Evolutionary conservation across 2,888 invertebrate species (phyloP), one percentile per base, ranked within the genome.

Genomic region (Diplazon laetatorius): DNA sequence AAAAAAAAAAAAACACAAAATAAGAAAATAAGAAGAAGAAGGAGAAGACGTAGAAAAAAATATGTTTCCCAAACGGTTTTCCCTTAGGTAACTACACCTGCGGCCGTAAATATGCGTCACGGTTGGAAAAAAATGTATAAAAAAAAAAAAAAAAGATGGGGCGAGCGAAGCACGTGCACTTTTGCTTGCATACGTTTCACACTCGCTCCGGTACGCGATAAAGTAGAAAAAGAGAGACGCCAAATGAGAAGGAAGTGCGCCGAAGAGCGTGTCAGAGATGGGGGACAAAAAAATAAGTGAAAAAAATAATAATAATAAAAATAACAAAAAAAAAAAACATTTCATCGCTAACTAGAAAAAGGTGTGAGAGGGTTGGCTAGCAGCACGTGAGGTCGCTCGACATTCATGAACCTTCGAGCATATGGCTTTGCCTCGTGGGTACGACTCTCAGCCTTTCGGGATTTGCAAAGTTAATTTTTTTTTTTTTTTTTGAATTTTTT

Each of bases 181-280:
- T 74, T 74, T 68, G 68, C 74, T 68, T 68, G 60, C 62, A 39
- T 37, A 52, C 35, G 42, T n/a, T 50, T 65, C 57, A 10, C 57
- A 18, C 50, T 63, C 55, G 25, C 55, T 39, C 73, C 59, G n/a
- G 37, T 50, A 42, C 52, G 74, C 60, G 20, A 68, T 50, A 60
- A 74, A 74, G 50, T 55, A 46, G 66, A 74, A 74, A 68, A 52
- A 62, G 55, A 44, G 68, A 60, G 68, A 66, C 66, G 50, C 37
- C 30, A n/a, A n/a, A 57, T 59, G 50, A 20, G 39, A 50, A 50
- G 37, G 55, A 22, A 57, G 57, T 57, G 65, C 12, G 59, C 44
- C 6, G 10, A 30, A 20, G 16, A 39, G 46, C 48, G 50, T 50
- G 12, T 30, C 9, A n/a, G 52, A 30, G 48, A 12, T 14, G 10